Evolutionary conservation across 2,888 invertebrate species (phyloP), one percentile per base, ranked within the genome.

Genomic region (Drosophila testacea): DNA sequence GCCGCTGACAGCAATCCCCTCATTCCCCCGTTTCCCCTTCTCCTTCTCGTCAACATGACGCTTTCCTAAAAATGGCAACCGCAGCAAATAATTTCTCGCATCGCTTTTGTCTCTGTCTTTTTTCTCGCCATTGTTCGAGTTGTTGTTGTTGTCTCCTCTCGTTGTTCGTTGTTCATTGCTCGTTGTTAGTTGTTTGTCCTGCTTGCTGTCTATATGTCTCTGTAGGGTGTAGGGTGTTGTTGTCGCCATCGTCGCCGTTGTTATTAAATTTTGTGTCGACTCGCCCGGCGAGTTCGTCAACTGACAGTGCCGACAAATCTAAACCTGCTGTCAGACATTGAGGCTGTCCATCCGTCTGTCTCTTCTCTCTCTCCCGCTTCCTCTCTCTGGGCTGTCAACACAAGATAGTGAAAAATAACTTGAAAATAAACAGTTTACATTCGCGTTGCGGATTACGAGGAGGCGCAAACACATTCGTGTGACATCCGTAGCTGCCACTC

Each of bases 391-490:
- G 71, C 77, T 81, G 79, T 81, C 77, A 81, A 67, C 73, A 69
- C 70, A 79, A 74, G 74, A 79, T 74, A 77, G 77, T 81, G 77
- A 71, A 79, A 77, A 81, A 79, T 81, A 79, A 81, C 69, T 81
- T 77, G 68, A 74, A 81, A 68, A 77, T 77, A 81, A 81, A 81
- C 79, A 79, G 72, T 79, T 78, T 65, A 73, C 61, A 68, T 44
- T 69, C 67, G 61, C 67, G 50, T 39, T 54, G 64, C 63, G 77
- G 68, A 79, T 67, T 73, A 70, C 65, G 57, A 52, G 42, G 2
- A 34, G 51, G 28, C 60, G 30, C 32, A 32, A 50, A 22, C n/a
- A 55, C 41, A 63, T 48, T 71, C 55, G 62, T 62, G 57, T 50
- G 67, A 60, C 61, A 61, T 60, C 47, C 70, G 39, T 36, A n/a